These are phyloP conservation scores for Geococcyx californianus DNA, from an alignment of 2,113 vertebrate species.

Conservation along the genomic window DNA sequence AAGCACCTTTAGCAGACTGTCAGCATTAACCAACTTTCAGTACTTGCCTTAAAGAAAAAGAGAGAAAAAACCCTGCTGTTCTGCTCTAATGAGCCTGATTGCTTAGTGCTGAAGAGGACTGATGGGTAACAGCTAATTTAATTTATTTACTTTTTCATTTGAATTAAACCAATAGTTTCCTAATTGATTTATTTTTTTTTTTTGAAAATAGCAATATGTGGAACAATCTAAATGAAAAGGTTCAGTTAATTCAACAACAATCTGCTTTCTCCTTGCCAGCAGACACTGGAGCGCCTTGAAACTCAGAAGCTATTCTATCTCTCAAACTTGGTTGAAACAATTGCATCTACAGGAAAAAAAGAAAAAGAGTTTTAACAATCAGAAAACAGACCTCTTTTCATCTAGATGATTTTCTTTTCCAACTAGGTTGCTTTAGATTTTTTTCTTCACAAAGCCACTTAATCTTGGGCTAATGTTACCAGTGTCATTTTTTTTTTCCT, in stretches of 20 bases:
- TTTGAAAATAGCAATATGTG: background rate
- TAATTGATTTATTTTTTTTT: background rate
- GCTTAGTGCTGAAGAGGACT: background rate
- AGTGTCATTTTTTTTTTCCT: background rate
- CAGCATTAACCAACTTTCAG: slow-evolving; percentile 16
- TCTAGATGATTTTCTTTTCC: background rate
- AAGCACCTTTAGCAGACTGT: slow-evolving; percentile 33
- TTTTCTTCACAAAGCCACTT: background rate
- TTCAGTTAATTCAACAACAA: background rate
- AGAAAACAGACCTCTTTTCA: background rate
- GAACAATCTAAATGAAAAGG: background rate
- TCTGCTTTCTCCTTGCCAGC: rapidly evolving
- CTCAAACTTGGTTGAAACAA: background rate
- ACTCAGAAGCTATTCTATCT: background rate
- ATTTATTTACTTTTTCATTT: background rate
- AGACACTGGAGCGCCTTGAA: rapidly evolving
- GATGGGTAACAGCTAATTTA: background rate
- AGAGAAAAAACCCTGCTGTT: background rate
- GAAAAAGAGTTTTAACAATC: background rate
- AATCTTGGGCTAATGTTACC: background rate
- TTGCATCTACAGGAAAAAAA: background rate
- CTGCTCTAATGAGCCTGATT: background rate
- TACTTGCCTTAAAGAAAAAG: background rate
- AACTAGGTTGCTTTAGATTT: background rate
- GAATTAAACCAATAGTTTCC: background rate